Conservation (phyloP, 1,140 invertebrate species). For the Anastrepha ludens region DNA sequence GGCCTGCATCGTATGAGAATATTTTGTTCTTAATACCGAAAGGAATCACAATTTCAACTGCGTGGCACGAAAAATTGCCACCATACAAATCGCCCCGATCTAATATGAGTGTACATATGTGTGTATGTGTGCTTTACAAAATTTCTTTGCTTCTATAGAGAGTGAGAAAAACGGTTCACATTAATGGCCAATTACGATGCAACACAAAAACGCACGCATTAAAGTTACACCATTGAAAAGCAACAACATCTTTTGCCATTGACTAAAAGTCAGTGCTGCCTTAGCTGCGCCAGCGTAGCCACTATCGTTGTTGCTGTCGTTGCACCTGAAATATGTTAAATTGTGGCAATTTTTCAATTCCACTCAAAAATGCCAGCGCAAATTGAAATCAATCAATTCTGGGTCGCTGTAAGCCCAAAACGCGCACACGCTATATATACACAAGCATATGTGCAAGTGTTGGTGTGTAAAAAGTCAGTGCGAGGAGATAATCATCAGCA, state of each 20-base stretch:
- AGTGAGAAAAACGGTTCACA: constrained; percentile 39
- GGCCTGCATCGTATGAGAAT: too few relatives aligned
- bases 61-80: too few relatives aligned
- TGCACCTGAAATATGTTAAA: constrained; percentile 46
- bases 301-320: neutral
- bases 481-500: constrained; percentile 32
- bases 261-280: neutral
- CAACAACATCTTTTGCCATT: neutral
- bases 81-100: too few relatives aligned
- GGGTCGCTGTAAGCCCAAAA: constrained; percentile 19
- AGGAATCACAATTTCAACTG: too few relatives aligned
- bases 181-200: constrained; percentile 40
- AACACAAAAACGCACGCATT: constrained; percentile 32
- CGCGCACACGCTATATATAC: neutral
- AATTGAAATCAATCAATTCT: constrained; percentile 52
- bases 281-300: neutral
- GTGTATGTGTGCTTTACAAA: neutral
- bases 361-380: constrained; percentile 47
- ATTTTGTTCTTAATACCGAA: too few relatives aligned
- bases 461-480: neutral
- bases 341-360: constrained; percentile 50
- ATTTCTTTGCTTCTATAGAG: neutral
- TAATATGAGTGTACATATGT: neutral
- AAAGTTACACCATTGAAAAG: constrained; percentile 23
- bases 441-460: neutral